Base-by-base conservation (phyloP, 2,888 invertebrate species). In the Hydriomena furcata region DNA sequence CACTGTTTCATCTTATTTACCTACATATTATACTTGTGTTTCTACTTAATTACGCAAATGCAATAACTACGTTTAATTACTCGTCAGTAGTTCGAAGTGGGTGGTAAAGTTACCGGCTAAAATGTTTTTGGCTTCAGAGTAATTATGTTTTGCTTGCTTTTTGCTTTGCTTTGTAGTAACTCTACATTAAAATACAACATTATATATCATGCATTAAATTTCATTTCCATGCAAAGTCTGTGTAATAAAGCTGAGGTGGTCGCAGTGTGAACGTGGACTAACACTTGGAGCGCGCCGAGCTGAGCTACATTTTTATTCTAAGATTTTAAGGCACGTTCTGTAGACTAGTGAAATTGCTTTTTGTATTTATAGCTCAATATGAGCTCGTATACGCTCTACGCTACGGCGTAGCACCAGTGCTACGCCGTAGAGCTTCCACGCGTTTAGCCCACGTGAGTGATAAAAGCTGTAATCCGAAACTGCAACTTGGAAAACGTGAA, bases 311-410 rank as follows among this genome's bases (percentile, higher is more conserved):
- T 48, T 36, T 48, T 42, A 42, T 48, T 48, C 17, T 35, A 25
- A 49, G 43, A 27, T 49, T 49, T 43, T 49, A 43, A 43, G 21
- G 37, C 42, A 49, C 49, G 43, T 49, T 49, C 37, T 32, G 36
- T 23, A 49, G 49, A 49, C 49, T 37, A 43, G 43, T 32, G 49
- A 49, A 49, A 49, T 49, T 43, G 49, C 49, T 49, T 43, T 43
- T 31, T 42, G 42, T 49, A 43, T 49, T 42, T 49, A 43, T 49
- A 42, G 48, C 48, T 48, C 42, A 48, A 42, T 49, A 43, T 49
- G 43, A 47, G 46, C 47, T 53, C 50, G 52, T 56, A 56, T 46
- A 36, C 28, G 40, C 28, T 50, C 47, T 51, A 57, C 53, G 47
- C 46, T 40, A 43, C 52, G 38, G 4, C 47, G 53, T 50, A 55